Evolutionary conservation across 1,140 invertebrate species (phyloP).

Genomic region (Triops cancriformis): DNA sequence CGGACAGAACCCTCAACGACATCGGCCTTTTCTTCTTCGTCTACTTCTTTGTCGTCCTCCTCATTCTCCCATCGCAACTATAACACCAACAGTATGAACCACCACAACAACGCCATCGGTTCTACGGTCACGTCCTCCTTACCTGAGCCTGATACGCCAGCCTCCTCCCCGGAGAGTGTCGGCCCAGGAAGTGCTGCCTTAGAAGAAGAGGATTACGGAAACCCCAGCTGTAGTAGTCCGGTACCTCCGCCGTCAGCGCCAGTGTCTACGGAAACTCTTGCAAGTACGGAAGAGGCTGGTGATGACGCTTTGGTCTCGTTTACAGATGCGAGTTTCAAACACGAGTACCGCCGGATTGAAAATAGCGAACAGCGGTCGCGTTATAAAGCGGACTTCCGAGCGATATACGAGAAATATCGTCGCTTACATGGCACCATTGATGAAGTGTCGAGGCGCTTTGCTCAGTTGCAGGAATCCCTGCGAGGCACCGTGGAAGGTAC

Average conservation of each 20-base stretch:
- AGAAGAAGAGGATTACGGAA: slow-evolving; percentile 14
- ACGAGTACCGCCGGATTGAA: slow-evolving; percentile 68
- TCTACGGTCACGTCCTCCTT: slow-evolving; percentile 29
- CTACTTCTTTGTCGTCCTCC: neutral
- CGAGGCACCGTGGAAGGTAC: slow-evolving; percentile 45
- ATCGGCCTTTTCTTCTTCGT: neutral
- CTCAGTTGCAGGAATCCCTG: slow-evolving; percentile 56
- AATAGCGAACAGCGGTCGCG: slow-evolving; percentile 61
- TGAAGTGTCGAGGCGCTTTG: slow-evolving; percentile 65
- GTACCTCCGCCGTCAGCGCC: neutral
- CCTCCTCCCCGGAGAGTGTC: slow-evolving; percentile 35
- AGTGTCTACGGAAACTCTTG: neutral
- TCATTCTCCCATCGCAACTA: slow-evolving; percentile 16
- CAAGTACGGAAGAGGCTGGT: neutral
- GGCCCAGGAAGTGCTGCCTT: slow-evolving; percentile 15
- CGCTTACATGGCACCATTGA: slow-evolving; percentile 63
- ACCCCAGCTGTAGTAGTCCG: neutral
- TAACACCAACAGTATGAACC: neutral
- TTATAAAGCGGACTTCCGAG: slow-evolving; percentile 82
- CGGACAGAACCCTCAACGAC: neutral
- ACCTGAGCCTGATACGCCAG: slow-evolving; percentile 32
- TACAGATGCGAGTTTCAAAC: slow-evolving; percentile 38
- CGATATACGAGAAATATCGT: slow-evolving; percentile 73
- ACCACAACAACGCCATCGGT: neutral
- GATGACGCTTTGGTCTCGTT: neutral